Evolutionary conservation across 2,888 invertebrate genomes (phyloP), one percentile per base, ranked within the genome.

Genomic region (Deilephila elpenor): DNA sequence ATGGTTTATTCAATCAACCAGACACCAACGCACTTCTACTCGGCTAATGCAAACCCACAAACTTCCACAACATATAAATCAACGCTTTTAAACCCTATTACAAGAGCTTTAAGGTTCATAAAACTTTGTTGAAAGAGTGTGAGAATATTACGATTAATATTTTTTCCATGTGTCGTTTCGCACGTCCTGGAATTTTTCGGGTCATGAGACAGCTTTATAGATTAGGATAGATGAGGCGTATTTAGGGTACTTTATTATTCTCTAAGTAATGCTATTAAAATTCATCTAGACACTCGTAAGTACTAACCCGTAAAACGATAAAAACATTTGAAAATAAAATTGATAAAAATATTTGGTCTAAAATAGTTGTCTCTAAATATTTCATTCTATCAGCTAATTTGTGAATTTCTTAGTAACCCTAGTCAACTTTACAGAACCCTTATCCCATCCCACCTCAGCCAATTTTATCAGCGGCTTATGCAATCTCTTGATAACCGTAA

Each of bases 1-100:
- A 90, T 86, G 86, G 81, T 89, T 91, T 88, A 92, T 92, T 91
- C 89, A 92, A 93, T 93, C 87, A 91, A 51, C 89, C 88, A 85
- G 83, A 88, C 90, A 84, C 89, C 89, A 83, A 88, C 89, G 87
- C 91, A 89, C 90, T 91, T 88, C 88, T 87, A 87, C 87, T 88
- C 84, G 79, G 80, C 87, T 86, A 87, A 56, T n/a, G n/a, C 84
- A 80, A 81, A 78, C 78, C 74, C 77, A 80, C 72, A 67, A 73
- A 71, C 77, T 76, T 77, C 75, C 72, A 56, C 73, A 74, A 71
- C 62, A 76, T 71, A 61, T 74, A 59, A 86, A 76, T 85, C 77
- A 85, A 75, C 80, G 80, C 86, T 82, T 77, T 91, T 89, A 77
- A 56, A 19, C 78, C 64, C 75, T 74, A 71, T n/a, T 29, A 19